A percentile compares a stretch with the other conserved stretches of the same genome.
These are phyloP conservation scores for Halictus quadricinctus DNA, from an alignment of 2,888 invertebrate genomes.

Conservation along the genomic window DNA sequence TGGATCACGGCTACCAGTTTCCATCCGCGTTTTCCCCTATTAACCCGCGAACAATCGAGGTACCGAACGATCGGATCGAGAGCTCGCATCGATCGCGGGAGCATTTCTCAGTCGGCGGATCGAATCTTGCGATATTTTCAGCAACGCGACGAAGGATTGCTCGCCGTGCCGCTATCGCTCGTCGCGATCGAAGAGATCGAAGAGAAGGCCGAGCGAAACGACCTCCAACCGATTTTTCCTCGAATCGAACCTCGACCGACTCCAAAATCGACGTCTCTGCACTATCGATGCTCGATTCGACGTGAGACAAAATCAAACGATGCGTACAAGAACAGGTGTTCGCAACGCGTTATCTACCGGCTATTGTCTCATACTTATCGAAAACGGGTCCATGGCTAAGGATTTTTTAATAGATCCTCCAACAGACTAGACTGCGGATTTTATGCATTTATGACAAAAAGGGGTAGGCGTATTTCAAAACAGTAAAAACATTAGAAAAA, in stretches of 20 bases:
- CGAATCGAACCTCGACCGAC: background rate
- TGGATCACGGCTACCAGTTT: background rate
- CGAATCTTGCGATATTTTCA: conserved; percentile 16
- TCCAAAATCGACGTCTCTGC: background rate
- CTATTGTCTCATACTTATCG: no score
- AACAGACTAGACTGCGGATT: no score
- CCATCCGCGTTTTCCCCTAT: background rate
- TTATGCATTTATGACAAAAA: no score
- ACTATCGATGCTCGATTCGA: no score
- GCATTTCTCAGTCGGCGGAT: background rate
- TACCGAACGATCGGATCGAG: background rate
- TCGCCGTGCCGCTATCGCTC: background rate
- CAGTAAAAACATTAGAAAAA: no score
- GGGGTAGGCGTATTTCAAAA: no score
- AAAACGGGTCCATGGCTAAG: no score
- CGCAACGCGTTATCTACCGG: no score
- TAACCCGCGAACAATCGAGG: background rate
- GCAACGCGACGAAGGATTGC: conserved; percentile 1
- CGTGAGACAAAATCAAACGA: no score
- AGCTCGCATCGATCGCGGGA: background rate
- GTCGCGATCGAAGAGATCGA: conserved; percentile 10
- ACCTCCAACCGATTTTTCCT: background rate
- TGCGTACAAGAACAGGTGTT: no score
- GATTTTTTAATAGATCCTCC: no score
- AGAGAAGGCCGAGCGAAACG: background rate